Percentiles rank a stretch among this genome's conserved stretches.
These are phyloP conservation scores for Lophius americanus DNA, from an alignment of 2,797 vertebrate species.

Conservation along the genomic window DNA sequence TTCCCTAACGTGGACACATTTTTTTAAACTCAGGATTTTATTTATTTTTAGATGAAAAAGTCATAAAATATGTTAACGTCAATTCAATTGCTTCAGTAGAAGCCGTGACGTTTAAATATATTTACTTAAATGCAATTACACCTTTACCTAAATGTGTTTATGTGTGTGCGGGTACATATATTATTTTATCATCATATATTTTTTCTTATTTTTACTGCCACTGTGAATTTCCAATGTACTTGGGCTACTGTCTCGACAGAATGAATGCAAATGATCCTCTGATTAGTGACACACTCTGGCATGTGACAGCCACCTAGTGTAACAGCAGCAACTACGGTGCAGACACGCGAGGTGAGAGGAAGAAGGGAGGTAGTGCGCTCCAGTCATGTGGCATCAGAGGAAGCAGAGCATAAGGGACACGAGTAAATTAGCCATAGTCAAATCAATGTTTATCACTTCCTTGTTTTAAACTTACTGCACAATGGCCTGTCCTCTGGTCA, in stretches of 20 bases:
- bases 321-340: slow-evolving; percentile 38
- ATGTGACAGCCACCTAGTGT: slow-evolving; percentile 38
- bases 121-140: too few species aligned
- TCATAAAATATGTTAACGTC: too few species aligned
- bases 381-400: slow-evolving; percentile 1
- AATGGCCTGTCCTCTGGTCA: slow-evolving; percentile 94
- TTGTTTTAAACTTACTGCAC: slow-evolving; percentile 89
- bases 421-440: background rate
- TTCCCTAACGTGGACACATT: too few species aligned
- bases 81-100: background rate
- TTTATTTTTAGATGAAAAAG: too few species aligned
- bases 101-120: too few species aligned
- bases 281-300: slow-evolving; percentile 59
- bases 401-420: background rate
- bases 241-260: too few species aligned
- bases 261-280: background rate
- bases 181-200: too few species aligned
- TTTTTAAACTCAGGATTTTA: too few species aligned
- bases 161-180: too few species aligned
- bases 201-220: too few species aligned
- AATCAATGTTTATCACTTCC: background rate
- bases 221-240: too few species aligned
- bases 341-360: slow-evolving; percentile 25
- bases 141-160: too few species aligned
- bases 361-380: background rate